phyloP scores from a whole-genome alignment of 2,797 vertebrate species.

The Gymnodraco acuticeps region DNA sequence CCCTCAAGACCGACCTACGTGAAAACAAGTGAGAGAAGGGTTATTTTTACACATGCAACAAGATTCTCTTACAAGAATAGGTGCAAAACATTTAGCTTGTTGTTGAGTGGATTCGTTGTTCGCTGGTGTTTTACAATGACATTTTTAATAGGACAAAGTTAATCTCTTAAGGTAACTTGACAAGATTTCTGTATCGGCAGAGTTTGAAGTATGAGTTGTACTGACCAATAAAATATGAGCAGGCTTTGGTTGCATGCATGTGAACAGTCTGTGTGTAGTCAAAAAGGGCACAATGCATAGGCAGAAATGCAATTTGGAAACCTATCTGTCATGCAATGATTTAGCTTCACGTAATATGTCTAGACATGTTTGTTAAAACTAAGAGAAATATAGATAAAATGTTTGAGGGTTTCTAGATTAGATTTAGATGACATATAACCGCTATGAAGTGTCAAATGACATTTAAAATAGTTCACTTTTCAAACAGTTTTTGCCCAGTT shows the following conservation, averaged over 20 bases:
- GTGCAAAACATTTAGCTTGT: neutral
- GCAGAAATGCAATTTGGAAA: no score
- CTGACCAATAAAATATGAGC: no score
- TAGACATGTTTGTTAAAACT: neutral
- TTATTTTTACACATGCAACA: neutral
- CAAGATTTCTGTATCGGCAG: no score
- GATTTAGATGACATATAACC: neutral
- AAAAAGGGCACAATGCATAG: no score
- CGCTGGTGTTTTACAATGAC: no score
- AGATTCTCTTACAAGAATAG: neutral
- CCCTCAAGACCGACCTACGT: conserved; percentile 85
- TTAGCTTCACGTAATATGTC: neutral
- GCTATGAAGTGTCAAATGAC: neutral
- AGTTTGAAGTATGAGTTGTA: no score
- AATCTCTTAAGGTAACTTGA: no score
- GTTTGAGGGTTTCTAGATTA: neutral
- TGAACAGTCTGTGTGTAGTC: no score
- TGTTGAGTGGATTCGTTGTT: neutral
- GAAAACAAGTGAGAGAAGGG: conserved; percentile 86
- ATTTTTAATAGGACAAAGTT: no score
- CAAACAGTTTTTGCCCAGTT: neutral
- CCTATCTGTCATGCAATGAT: neutral
- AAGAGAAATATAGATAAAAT: neutral
- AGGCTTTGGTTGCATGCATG: no score
- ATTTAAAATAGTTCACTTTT: neutral